phyloP scores from a whole-genome alignment of 2,888 invertebrate genomes.

The Hemistola chrysoprasaria region DNA sequence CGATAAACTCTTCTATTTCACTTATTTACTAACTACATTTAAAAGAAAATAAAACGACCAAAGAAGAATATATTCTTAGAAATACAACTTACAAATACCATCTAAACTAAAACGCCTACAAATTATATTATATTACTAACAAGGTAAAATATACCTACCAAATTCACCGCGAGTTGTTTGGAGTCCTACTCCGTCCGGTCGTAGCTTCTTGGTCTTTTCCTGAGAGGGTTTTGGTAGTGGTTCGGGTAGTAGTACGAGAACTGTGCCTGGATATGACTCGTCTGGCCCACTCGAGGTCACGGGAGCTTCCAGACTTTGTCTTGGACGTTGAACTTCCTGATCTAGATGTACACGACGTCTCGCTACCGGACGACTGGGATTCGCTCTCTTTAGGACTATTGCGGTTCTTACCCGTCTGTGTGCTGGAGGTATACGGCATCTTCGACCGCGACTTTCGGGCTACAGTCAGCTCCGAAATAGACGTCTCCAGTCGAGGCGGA shows the following conservation, averaged over 20 bases:
- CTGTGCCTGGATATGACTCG: constrained; percentile 48
- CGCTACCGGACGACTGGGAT: constrained; percentile 46
- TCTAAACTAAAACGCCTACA: constrained; percentile 45
- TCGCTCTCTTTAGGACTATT: constrained; percentile 37
- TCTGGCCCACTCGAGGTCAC: constrained; percentile 60
- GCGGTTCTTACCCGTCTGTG: constrained; percentile 38
- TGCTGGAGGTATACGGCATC: constrained; percentile 42
- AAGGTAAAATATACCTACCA: constrained; percentile 38
- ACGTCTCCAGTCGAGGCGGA: constrained; percentile 62
- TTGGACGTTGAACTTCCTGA: constrained; percentile 49
- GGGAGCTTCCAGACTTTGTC: constrained; percentile 45
- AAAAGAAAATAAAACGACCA: too few species aligned
- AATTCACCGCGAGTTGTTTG: constrained; percentile 44
- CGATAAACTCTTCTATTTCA: too few species aligned
- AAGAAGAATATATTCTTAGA: constrained; percentile 46
- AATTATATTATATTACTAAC: constrained; percentile 38
- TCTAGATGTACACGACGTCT: constrained; percentile 41
- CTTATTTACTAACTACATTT: too few species aligned
- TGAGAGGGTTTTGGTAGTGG: constrained; percentile 35
- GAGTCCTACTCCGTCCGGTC: constrained; percentile 54
- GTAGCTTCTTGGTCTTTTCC: constrained; percentile 48
- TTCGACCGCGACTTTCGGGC: constrained; percentile 30
- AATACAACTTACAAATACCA: constrained; percentile 56
- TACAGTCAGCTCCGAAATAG: constrained; percentile 57
- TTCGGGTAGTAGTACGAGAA: constrained; percentile 21